Evolutionary conservation across 64 coral and sea anemone genomes (phyloP).

Genomic region (Porites australiensis): DNA sequence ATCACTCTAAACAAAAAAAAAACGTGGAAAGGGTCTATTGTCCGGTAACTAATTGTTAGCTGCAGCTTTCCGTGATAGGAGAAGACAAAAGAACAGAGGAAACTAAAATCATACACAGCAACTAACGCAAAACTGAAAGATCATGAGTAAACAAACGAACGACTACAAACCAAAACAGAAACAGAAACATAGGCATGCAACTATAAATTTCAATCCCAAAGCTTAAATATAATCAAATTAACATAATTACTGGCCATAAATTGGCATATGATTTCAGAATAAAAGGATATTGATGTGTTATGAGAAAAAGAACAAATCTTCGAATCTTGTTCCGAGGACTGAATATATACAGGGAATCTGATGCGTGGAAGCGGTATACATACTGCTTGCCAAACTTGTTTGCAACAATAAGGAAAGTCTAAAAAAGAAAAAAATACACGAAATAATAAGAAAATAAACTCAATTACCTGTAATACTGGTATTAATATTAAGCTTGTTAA

Average conservation of each 20-base stretch:
- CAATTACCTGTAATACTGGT: background rate
- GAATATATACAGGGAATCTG: conserved; percentile 88
- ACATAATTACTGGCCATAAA: conserved; percentile 6
- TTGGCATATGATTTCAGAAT: background rate
- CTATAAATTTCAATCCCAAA: background rate
- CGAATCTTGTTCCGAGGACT: conserved; percentile 88
- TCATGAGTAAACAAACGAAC: background rate
- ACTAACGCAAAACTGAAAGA: background rate
- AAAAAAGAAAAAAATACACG: conserved; percentile 43
- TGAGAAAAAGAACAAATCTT: conserved; percentile 95
- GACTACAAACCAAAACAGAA: background rate
- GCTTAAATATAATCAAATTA: background rate
- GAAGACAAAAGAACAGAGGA: too few relatives aligned
- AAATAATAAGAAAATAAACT: background rate
- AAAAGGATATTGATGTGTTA: conserved; percentile 99
- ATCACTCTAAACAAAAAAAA: too few relatives aligned
- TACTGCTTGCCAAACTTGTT: conserved; percentile 95
- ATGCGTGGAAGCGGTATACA: conserved; percentile 90
- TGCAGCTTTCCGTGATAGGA: too few relatives aligned
- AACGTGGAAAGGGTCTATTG: too few relatives aligned
- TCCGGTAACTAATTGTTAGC: too few relatives aligned
- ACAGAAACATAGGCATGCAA: background rate
- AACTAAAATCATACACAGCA: too few relatives aligned
- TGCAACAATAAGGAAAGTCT: conserved; percentile 98
- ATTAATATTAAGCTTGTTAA: conserved; percentile 11